phyloP scores from a whole-genome alignment of 64 coral and sea anemone species.

The Porites australiensis region DNA sequence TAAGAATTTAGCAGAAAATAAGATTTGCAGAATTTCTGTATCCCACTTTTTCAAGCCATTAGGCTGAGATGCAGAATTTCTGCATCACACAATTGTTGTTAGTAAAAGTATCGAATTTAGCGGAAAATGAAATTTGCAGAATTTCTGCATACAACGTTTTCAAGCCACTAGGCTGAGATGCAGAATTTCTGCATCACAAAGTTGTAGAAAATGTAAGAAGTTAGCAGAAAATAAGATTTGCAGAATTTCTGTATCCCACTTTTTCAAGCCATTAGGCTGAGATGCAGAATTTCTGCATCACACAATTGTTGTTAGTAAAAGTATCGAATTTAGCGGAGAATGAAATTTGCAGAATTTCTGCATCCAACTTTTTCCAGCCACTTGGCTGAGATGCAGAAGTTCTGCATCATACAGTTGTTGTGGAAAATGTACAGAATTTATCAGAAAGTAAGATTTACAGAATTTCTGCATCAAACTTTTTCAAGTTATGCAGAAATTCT shows the following conservation, averaged over 20 bases:
- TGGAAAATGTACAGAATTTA: neutral
- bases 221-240: conserved; percentile 2
- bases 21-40: too few relatives aligned
- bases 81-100: neutral
- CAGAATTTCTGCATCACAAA: too few relatives aligned
- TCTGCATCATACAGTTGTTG: conserved; percentile 4
- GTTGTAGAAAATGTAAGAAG: too few relatives aligned
- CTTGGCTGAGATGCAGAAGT: neutral
- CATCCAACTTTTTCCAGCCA: neutral
- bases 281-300: conserved; percentile 13
- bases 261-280: neutral
- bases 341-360: conserved; percentile 10
- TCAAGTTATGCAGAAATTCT: neutral
- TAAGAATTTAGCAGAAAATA: neutral
- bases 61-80: too few relatives aligned
- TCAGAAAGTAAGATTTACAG: neutral
- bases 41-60: too few relatives aligned
- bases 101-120: neutral
- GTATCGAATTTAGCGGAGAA: neutral
- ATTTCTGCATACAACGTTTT: too few relatives aligned
- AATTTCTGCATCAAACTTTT: neutral
- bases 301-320: neutral
- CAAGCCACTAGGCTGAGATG: too few relatives aligned
- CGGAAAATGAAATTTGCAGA: too few relatives aligned
- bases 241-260: neutral